Percentiles rank a stretch among this genome's conserved stretches.
Conservation (phyloP, 2,113 vertebrate species). For the Strix uralensis region DNA sequence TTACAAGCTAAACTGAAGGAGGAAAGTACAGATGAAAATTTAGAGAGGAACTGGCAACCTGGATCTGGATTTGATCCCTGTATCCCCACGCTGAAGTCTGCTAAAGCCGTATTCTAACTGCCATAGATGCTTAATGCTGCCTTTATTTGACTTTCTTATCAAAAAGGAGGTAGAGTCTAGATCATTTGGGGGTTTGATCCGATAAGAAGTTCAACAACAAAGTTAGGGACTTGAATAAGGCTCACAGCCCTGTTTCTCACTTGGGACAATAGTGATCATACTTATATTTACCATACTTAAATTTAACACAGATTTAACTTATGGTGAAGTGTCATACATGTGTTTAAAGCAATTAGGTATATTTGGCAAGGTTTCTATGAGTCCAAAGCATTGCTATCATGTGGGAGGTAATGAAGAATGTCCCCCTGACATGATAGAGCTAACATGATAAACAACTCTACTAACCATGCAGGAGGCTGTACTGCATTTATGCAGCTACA, state of each 20-base stretch:
- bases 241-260: not conserved
- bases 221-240: not conserved
- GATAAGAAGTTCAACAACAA: not conserved
- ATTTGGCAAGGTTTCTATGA: not conserved
- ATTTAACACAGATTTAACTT: not conserved
- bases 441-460: not conserved
- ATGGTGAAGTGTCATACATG: not conserved
- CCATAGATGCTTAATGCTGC: not conserved
- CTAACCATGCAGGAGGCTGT: not conserved
- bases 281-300: not conserved
- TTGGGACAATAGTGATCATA: not conserved
- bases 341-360: not conserved
- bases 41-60: not conserved
- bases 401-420: not conserved
- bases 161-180: not conserved
- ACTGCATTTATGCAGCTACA: not conserved
- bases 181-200: not conserved
- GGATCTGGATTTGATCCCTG: not conserved
- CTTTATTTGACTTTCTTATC: not conserved
- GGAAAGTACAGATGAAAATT: not conserved
- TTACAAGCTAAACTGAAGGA: not conserved
- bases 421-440: not conserved
- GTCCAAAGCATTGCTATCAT: not conserved
- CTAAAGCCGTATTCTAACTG: not conserved
- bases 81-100: not conserved